Evolutionary conservation across 2,888 invertebrate species (phyloP).

Genomic region (Hemicrepidius hirtus): DNA sequence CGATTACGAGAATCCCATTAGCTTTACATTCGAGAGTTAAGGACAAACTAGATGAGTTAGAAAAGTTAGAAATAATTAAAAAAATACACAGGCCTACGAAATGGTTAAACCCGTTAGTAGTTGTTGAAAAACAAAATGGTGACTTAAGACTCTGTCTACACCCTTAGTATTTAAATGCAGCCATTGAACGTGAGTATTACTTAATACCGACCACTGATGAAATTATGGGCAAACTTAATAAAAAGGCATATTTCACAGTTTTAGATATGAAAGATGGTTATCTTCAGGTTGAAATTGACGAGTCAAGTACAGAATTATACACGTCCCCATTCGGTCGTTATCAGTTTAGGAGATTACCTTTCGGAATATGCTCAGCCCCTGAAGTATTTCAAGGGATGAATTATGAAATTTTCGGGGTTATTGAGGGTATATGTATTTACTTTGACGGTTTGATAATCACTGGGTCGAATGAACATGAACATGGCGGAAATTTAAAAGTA

Average conservation of each 20-base stretch:
- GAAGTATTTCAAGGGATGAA: too few species aligned
- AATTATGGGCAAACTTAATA: neutral
- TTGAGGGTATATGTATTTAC: too few species aligned
- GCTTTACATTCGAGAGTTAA: neutral
- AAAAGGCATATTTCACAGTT: neutral
- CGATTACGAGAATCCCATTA: neutral
- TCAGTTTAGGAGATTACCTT: too few species aligned
- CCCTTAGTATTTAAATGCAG: neutral
- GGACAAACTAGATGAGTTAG: neutral
- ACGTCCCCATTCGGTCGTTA: too few species aligned
- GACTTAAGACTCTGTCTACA: neutral
- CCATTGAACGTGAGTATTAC: neutral
- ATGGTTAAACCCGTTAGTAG: neutral
- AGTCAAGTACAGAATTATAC: too few species aligned
- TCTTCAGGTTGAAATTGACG: neutral
- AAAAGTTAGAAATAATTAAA: neutral
- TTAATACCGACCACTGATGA: neutral
- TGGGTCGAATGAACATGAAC: too few species aligned
- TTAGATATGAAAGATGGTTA: slow-evolving; percentile 4
- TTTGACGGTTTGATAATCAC: too few species aligned
- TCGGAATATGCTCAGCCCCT: too few species aligned
- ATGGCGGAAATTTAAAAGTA: too few species aligned
- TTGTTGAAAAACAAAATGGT: neutral
- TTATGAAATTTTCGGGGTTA: too few species aligned
- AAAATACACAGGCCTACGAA: neutral